A percentile compares a stretch with the other conserved stretches of the same genome.
Conservation (phyloP, 2,113 vertebrate genomes). For the Rousettus leschenaultii region DNA sequence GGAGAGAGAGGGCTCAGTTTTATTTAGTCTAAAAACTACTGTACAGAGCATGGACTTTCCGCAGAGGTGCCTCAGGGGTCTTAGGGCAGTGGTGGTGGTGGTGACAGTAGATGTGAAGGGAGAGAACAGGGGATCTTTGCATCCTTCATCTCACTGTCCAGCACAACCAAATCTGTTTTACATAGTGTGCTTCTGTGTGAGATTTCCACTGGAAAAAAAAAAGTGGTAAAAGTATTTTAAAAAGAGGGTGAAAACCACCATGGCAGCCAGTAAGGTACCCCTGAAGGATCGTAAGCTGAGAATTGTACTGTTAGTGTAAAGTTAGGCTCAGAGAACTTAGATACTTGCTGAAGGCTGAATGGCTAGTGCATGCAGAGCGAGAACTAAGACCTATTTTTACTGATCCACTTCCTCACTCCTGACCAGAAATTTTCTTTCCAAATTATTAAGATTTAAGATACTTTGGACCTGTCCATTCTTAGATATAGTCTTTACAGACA, state of each 20-base stretch:
- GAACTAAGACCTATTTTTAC: background rate
- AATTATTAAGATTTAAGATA: background rate
- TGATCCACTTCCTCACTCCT: background rate
- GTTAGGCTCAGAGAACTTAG: background rate
- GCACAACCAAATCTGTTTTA: background rate
- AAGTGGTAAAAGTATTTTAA: background rate
- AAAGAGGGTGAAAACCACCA: background rate
- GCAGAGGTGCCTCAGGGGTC: too few relatives aligned
- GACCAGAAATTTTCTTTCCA: background rate
- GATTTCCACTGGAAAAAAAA: background rate
- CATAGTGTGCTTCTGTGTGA: background rate
- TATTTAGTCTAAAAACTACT: background rate
- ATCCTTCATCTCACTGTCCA: background rate
- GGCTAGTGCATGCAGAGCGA: background rate
- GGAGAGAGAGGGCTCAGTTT: background rate
- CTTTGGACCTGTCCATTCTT: background rate
- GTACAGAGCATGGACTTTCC: background rate
- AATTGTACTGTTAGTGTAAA: background rate
- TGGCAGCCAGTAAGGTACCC: background rate
- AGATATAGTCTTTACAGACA: background rate
- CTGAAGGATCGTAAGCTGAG: background rate
- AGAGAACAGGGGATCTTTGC: background rate
- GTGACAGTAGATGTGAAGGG: background rate
- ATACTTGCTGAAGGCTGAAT: background rate
- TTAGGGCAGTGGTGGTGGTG: too few relatives aligned